These are phyloP conservation scores for Xylota segnis DNA, from an alignment of 2,888 invertebrate genomes.

Conservation along the genomic window DNA sequence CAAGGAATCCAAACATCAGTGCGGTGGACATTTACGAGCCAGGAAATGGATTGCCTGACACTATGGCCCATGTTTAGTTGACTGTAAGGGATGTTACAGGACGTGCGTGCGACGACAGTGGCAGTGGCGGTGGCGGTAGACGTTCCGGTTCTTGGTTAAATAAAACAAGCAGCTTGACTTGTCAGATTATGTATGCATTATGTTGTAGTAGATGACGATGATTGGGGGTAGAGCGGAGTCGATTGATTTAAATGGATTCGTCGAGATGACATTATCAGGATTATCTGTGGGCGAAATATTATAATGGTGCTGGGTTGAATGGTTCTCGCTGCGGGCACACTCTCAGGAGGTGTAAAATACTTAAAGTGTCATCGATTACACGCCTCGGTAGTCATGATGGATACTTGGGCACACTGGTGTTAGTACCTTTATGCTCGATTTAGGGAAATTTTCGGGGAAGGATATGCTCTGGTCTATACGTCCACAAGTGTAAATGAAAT, in stretches of 20 bases:
- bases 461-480: background rate
- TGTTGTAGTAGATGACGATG: constrained; percentile 24
- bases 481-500: background rate
- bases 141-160: constrained; percentile 38
- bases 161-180: constrained; percentile 60
- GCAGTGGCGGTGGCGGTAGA: constrained; percentile 5
- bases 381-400: constrained; percentile 27
- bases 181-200: constrained; percentile 64
- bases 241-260: constrained; percentile 67
- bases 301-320: background rate
- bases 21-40: constrained; percentile 32
- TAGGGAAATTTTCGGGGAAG: no score
- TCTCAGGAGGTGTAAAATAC: constrained; percentile 24
- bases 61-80: constrained; percentile 23
- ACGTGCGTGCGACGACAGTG: constrained; percentile 38
- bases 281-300: constrained; percentile 19
- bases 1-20: constrained; percentile 19
- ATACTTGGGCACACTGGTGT: constrained; percentile 3
- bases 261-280: constrained; percentile 47
- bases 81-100: constrained; percentile 12
- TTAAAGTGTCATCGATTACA: constrained; percentile 57
- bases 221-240: constrained; percentile 11
- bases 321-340: constrained; percentile 2
- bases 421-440: background rate
- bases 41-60: constrained; percentile 57